Evolutionary conservation across 2,113 vertebrate species (phyloP), one percentile per base, ranked within the genome.

Genomic region (Octodon degus): DNA sequence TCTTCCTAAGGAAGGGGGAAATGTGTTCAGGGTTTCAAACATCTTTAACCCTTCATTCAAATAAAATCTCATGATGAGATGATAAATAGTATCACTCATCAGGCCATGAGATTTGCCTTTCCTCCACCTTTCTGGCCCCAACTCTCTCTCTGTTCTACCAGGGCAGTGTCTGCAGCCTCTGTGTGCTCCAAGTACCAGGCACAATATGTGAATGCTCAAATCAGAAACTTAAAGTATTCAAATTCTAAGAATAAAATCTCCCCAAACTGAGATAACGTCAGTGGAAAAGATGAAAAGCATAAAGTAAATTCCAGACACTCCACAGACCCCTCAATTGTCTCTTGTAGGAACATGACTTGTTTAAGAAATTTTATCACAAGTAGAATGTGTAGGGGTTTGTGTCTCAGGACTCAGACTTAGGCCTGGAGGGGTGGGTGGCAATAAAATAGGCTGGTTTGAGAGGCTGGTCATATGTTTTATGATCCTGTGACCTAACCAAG

Each of bases 381-480:
- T 25, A 34, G 30, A 2, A 22, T 50, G 43, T 50, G 43, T 14
- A 77, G 74, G 74, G 22, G 22, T 30, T 63, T 40, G 43, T 55
- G 55, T 86, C 50, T 65, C 32, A 86, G 86, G 62, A n/a, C 60
- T 85, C 50, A n/a, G 24, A 58, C 17, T n/a, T 81, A 74, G 40
- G 40, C 24, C 32, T 65, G 19, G 68, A 58, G 34, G 58, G 30
- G 24, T 53, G 53, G 6, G 25, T 79, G 37, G 72, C 7, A 55
- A 67, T 37, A 58, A 96, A 82, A 96, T 11, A 37, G 67, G 83
- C 1, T 27, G n/a, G 25, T 58, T 50, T 68, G 87, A 95, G 72
- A 62, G 34, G 8, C 4, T 12, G 11, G 53, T 94, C 53, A 25
- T n/a, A 63, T 37, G 68, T 91, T 88, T 86, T 90, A 72, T 58